Evolutionary conservation across 2,888 invertebrate genomes (phyloP).

Genomic region (Scrobipalpa atriplicella): DNA sequence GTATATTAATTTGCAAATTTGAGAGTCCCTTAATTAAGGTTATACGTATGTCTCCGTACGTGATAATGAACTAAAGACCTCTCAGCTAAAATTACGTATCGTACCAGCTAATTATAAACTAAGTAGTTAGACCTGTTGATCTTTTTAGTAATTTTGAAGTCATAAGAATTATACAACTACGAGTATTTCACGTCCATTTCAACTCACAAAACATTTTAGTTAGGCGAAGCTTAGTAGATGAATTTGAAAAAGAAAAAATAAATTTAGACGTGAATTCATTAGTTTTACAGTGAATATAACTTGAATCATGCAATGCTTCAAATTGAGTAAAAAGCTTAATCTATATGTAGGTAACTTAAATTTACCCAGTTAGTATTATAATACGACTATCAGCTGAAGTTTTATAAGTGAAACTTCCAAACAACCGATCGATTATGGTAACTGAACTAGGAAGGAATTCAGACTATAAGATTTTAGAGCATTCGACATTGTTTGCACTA

Average conservation of each 20-base stretch:
- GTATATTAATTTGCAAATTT: too few relatives aligned
- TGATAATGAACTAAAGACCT: too few relatives aligned
- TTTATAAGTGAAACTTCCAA: neutral
- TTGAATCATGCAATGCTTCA: conserved; percentile 33
- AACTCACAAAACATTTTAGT: conserved; percentile 69
- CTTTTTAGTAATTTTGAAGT: neutral
- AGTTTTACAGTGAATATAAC: too few relatives aligned
- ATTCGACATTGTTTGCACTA: too few relatives aligned
- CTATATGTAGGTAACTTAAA: too few relatives aligned
- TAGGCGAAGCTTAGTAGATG: conserved; percentile 31
- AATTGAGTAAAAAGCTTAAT: conserved; percentile 27
- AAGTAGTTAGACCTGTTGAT: neutral
- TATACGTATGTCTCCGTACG: too few relatives aligned
- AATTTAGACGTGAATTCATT: too few relatives aligned
- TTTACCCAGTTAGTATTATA: neutral
- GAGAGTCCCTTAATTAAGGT: too few relatives aligned
- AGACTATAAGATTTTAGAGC: too few relatives aligned
- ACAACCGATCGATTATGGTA: too few relatives aligned
- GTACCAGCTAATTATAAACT: neutral
- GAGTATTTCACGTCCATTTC: conserved; percentile 65
- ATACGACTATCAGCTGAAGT: neutral
- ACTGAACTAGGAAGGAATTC: too few relatives aligned
- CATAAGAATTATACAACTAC: neutral
- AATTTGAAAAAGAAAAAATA: neutral
- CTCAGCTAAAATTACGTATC: neutral